These are phyloP conservation scores for Anticlea derivata DNA, from an alignment of 2,888 invertebrate genomes.

Conservation along the genomic window DNA sequence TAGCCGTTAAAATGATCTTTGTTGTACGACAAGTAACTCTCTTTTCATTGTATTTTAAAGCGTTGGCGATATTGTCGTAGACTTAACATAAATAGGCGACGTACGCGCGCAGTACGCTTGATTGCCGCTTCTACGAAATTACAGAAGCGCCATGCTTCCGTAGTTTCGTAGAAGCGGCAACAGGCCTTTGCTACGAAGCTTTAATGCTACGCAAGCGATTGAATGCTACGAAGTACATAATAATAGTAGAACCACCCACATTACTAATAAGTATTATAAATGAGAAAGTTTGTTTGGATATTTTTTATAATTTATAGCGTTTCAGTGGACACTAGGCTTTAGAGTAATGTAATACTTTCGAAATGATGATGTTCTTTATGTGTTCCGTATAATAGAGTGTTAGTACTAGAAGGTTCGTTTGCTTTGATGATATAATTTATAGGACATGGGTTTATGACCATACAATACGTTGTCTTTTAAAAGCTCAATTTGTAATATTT, in stretches of 20 bases:
- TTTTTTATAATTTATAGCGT: too few species aligned
- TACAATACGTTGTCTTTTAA: not conserved
- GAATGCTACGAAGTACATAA: too few species aligned
- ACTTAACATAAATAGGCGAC: not conserved
- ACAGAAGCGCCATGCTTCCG: too few species aligned
- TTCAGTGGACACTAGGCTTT: too few species aligned
- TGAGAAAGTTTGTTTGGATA: too few species aligned
- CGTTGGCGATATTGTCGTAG: conserved; percentile 1
- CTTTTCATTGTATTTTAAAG: not conserved
- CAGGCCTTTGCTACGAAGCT: too few species aligned
- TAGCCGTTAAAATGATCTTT: conserved; percentile 44
- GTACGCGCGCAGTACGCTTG: not conserved
- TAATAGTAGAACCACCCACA: too few species aligned
- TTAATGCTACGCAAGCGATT: too few species aligned
- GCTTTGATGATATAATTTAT: conserved; percentile 24
- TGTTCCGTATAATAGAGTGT: conserved; percentile 31
- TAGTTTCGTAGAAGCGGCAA: not conserved
- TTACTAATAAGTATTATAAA: too few species aligned
- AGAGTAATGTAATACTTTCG: not conserved
- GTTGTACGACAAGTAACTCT: not conserved
- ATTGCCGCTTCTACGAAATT: not conserved
- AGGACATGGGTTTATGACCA: conserved; percentile 3
- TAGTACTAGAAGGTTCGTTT: conserved; percentile 18
- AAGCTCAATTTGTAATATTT: too few species aligned
- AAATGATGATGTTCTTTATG: conserved; percentile 12